Evolutionary conservation across 2,797 vertebrate species (phyloP), one percentile per base, ranked within the genome.

Genomic region (Phalanger gymnotis): DNA sequence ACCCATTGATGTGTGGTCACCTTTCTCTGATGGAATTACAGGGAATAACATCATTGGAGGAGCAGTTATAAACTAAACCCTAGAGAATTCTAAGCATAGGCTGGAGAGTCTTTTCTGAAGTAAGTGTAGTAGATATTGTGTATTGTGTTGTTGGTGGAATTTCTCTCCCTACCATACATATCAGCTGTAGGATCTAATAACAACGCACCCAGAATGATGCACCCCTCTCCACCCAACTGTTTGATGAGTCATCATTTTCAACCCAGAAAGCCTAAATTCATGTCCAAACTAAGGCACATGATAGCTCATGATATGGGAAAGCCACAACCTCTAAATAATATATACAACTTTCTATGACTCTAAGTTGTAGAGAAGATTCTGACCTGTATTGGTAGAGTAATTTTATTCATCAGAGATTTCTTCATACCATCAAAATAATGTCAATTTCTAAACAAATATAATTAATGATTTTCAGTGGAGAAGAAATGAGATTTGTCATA

Each of bases 181-280:
- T 31, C 11, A 13, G 3, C 55, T 58, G 28, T 12, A 14, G 1
- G 5, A 73, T 66, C 61, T 66, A n/a, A 0, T 19, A 66, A n/a
- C 5, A 5, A 13, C 0, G 1, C 19, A 4, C 2, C 34, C 5
- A n/a, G 34, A n/a, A 73, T 5, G 61, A 73, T n/a, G 9, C 5
- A 0, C 34, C 5, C 34, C 34, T 19, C 34, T 66, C 34, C 31
- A 73, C 34, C 14, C 5, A 73, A 73, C 5, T 5, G 34, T 19
- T n/a, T n/a, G 61, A 73, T 28, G 40, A 73, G n/a, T 73, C 34
- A n/a, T 73, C 19, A 14, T n/a, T 73, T 66, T 73, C 61, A 6
- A 40, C 14, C 5, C 14, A 0, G 40, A 73, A 19, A 5, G 31
- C 31, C 58, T 14, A 34, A 34, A 31, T 34, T 61, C 58, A 34